phyloP scores from a whole-genome alignment of 2,888 invertebrate genomes.

The Lissonota sp. region DNA sequence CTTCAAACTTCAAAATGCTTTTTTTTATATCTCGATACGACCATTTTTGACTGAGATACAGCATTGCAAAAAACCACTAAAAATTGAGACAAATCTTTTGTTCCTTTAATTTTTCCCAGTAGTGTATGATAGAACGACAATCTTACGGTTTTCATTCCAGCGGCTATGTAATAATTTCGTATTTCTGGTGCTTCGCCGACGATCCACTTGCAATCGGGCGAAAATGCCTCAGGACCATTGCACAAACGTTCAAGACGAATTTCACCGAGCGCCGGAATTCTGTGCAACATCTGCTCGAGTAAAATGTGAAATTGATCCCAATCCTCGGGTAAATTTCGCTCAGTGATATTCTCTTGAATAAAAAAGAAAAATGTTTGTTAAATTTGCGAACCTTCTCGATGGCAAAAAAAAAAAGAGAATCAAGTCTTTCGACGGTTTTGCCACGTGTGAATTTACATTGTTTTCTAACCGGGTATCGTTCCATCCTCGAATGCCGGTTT shows the following conservation, averaged over 20 bases:
- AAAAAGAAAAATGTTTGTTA: constrained; percentile 45
- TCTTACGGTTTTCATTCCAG: constrained; percentile 94
- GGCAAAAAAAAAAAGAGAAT: background rate
- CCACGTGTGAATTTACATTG: constrained; percentile 50
- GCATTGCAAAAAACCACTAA: no score
- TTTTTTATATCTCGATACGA: no score
- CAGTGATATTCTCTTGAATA: constrained; percentile 86
- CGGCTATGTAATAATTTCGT: constrained; percentile 88
- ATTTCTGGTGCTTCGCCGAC: constrained; percentile 97
- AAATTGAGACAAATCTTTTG: constrained; percentile 39
- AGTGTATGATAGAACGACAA: background rate
- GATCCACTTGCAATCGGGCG: constrained; percentile 98
- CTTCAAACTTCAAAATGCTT: no score
- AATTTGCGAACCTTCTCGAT: background rate
- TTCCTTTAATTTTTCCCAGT: constrained; percentile 17
- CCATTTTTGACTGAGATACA: no score
- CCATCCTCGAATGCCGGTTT: constrained; percentile 95
- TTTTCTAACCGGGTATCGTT: constrained; percentile 85
- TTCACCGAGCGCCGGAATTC: constrained; percentile 91
- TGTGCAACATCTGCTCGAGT: constrained; percentile 92
- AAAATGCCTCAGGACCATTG: constrained; percentile 97
- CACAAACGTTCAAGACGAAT: constrained; percentile 92
- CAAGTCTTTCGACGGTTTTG: background rate
- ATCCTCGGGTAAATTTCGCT: constrained; percentile 91
- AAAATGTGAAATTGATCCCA: constrained; percentile 98